Conservation (phyloP, 2,113 vertebrate genomes). For the Thymallus thymallus region DNA sequence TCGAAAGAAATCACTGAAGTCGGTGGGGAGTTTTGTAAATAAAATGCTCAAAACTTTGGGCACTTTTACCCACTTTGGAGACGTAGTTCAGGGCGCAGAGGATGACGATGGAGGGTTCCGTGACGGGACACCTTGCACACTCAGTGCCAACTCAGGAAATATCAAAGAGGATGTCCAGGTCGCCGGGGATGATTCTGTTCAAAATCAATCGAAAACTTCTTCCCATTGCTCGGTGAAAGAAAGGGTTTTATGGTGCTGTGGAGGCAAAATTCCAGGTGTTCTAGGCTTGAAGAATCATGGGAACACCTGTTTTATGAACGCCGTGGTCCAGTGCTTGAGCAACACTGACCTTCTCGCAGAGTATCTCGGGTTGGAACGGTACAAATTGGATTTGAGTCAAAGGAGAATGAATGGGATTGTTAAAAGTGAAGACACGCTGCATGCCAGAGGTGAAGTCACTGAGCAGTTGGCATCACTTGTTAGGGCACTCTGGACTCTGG, state of each 20-base stretch:
- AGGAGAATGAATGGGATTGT: conserved; percentile 54
- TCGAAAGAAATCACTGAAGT: conserved; percentile 74
- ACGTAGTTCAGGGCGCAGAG: conserved; percentile 59
- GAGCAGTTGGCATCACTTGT: conserved; percentile 86
- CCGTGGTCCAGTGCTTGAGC: conserved; percentile 93
- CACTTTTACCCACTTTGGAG: conserved; percentile 75
- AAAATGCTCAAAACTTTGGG: conserved; percentile 80
- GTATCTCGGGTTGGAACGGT: conserved; percentile 84
- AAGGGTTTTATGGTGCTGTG: conserved; percentile 68
- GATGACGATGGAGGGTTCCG: conserved; percentile 77
- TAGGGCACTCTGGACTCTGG: conserved; percentile 87
- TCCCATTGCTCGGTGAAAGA: conserved; percentile 66
- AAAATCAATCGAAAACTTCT: conserved; percentile 45
- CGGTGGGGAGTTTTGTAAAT: conserved; percentile 79
- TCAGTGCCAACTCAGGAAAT: conserved; percentile 59
- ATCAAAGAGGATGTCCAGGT: conserved; percentile 47
- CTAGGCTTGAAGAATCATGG: conserved; percentile 92
- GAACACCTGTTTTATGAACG: conserved; percentile 97
- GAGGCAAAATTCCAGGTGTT: conserved; percentile 82
- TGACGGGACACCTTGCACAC: conserved; percentile 62
- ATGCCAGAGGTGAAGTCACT: conserved; percentile 78
- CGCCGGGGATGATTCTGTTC: conserved; percentile 42
- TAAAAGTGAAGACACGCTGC: conserved; percentile 44
- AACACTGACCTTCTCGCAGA: conserved; percentile 92
- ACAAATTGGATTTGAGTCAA: conserved; percentile 66